A percentile compares a stretch with the other conserved stretches of the same genome.
These are phyloP conservation scores for Tenodera sinensis DNA, from an alignment of 2,888 invertebrate genomes.

Conservation along the genomic window DNA sequence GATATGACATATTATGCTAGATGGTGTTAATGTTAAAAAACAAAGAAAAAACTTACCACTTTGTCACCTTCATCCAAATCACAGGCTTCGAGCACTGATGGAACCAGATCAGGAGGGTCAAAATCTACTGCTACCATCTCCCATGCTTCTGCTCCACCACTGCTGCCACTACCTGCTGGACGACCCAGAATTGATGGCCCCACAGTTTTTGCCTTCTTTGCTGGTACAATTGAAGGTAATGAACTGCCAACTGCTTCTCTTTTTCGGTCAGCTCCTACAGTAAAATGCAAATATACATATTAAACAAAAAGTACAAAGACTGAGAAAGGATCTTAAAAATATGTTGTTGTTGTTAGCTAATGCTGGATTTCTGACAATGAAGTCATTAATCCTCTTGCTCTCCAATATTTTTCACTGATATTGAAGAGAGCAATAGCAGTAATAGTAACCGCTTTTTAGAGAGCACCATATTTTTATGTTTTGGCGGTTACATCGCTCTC, in stretches of 20 bases:
- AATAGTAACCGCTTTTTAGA: too few species aligned
- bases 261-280: constrained; percentile 57
- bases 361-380: too few species aligned
- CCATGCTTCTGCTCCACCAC: constrained; percentile 55
- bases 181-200: constrained; percentile 21
- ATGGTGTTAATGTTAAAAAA: too few species aligned
- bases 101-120: constrained; percentile 74
- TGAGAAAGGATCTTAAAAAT: neutral
- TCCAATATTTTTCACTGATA: too few species aligned
- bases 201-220: constrained; percentile 57
- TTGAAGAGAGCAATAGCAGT: too few species aligned
- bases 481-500: too few species aligned
- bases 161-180: constrained; percentile 28
- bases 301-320: neutral
- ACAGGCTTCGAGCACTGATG: constrained; percentile 68
- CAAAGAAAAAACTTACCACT: constrained; percentile 58
- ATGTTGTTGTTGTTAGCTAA: too few species aligned
- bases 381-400: too few species aligned
- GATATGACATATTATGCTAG: too few species aligned
- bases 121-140: constrained; percentile 73
- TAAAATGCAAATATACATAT: neutral
- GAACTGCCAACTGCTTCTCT: constrained; percentile 59
- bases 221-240: constrained; percentile 53
- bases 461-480: too few species aligned
- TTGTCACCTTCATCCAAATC: constrained; percentile 78